These are phyloP conservation scores for Acyrthosiphon pisum DNA, from an alignment of 1,140 invertebrate genomes.

Conservation along the genomic window DNA sequence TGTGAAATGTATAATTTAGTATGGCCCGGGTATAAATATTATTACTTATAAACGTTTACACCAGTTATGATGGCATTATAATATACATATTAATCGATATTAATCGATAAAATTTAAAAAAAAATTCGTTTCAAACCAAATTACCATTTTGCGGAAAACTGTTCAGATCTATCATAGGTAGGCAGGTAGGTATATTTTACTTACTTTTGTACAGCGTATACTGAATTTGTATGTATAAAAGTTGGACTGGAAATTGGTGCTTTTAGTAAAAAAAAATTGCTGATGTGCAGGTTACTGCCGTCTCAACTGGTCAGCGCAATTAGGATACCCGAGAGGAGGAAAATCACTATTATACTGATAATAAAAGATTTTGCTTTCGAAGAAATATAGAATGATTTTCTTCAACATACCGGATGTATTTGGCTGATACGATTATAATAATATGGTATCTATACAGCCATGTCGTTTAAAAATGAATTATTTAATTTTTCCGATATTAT, in stretches of 20 bases:
- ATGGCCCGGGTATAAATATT: neutral
- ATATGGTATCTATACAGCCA: too few species aligned
- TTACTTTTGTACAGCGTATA: neutral
- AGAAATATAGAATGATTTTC: neutral
- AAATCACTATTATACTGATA: neutral
- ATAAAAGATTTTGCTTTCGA: neutral
- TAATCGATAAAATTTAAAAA: neutral
- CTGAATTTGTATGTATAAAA: neutral
- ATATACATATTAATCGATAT: too few species aligned
- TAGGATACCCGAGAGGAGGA: neutral
- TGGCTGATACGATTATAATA: too few species aligned
- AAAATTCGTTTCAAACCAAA: neutral
- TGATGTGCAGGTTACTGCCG: neutral
- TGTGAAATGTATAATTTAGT: neutral
- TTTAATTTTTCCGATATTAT: neutral
- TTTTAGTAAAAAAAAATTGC: neutral
- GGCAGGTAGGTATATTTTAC: too few species aligned
- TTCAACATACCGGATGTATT: neutral
- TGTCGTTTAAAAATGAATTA: neutral
- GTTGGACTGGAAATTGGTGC: neutral
- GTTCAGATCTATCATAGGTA: neutral
- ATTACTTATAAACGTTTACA: neutral
- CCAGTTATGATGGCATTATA: neutral
- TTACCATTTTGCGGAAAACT: neutral
- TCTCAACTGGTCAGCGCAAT: neutral